These are phyloP conservation scores for Hymenopus coronatus DNA, from an alignment of 2,888 invertebrate genomes.

Conservation along the genomic window DNA sequence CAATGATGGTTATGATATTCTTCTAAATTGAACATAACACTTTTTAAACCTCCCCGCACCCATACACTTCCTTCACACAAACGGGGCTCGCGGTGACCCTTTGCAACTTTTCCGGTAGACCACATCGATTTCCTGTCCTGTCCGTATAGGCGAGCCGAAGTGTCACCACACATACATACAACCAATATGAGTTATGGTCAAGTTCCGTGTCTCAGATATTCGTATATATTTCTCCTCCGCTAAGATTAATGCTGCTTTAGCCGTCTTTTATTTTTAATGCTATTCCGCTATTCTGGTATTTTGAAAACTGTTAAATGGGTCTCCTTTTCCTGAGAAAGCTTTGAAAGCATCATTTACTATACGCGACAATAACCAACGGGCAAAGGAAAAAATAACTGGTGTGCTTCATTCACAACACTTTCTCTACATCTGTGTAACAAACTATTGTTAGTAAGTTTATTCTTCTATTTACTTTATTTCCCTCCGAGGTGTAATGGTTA, in stretches of 20 bases:
- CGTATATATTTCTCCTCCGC: background rate
- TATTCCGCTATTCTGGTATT: background rate
- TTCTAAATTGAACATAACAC: background rate
- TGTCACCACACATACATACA: background rate
- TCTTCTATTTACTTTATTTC: no score
- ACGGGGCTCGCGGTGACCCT: background rate
- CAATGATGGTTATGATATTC: background rate
- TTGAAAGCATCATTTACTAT: background rate
- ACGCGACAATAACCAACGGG: no score
- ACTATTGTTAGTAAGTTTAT: no score
- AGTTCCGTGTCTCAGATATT: background rate
- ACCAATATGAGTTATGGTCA: background rate
- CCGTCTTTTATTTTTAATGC: background rate
- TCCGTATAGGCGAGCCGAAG: background rate
- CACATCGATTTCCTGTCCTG: constrained; percentile 13
- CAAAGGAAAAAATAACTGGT: no score
- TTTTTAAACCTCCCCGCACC: background rate
- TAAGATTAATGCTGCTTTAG: background rate
- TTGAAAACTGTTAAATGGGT: no score
- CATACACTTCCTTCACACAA: background rate
- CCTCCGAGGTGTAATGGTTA: no score
- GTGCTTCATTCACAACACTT: no score
- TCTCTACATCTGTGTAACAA: no score
- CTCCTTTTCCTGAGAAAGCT: background rate
- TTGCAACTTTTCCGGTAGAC: background rate